These are phyloP conservation scores for Apolygus lucorum DNA, from an alignment of 1,140 invertebrate genomes.

Conservation along the genomic window DNA sequence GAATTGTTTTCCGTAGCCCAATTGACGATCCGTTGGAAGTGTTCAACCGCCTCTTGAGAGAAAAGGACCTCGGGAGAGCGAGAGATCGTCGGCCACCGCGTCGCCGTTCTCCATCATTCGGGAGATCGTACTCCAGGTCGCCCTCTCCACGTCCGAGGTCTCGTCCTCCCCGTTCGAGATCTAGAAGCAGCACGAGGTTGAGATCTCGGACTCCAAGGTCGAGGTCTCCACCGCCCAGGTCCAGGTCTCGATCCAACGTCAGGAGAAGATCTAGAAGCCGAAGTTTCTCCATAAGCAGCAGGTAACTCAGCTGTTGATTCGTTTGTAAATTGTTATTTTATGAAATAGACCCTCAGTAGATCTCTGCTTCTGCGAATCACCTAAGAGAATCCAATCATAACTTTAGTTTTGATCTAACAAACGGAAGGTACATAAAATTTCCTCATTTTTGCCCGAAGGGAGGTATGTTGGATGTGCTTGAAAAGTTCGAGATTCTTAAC, in stretches of 20 bases:
- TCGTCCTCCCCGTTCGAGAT: conserved; percentile 27
- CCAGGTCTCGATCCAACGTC: conserved; percentile 20
- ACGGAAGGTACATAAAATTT: too few species aligned
- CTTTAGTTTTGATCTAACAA: too few species aligned
- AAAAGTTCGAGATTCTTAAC: too few species aligned
- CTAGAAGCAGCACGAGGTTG: conserved; percentile 23
- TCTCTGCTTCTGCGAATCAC: too few species aligned
- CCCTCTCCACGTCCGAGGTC: conserved; percentile 35
- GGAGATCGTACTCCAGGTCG: conserved; percentile 36
- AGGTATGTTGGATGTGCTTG: too few species aligned
- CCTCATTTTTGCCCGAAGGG: too few species aligned
- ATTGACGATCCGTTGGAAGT: conserved; percentile 74
- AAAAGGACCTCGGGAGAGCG: conserved; percentile 66
- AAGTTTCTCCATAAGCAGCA: conserved; percentile 29
- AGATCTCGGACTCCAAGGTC: conserved; percentile 40
- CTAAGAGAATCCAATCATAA: too few species aligned
- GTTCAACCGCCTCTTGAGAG: conserved; percentile 72
- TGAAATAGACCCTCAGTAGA: too few species aligned
- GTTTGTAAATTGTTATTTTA: too few species aligned
- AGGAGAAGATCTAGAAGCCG: conserved; percentile 12
- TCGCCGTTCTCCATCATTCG: conserved; percentile 35
- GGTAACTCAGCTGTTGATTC: too few species aligned
- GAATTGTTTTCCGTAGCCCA: conserved; percentile 38
- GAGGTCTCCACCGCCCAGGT: conserved; percentile 29
- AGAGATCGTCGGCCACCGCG: conserved; percentile 25